A percentile compares a stretch with the other conserved stretches of the same genome.
phyloP scores from a whole-genome alignment of 2,113 vertebrate species.

The Chroicocephalus ridibundus region DNA sequence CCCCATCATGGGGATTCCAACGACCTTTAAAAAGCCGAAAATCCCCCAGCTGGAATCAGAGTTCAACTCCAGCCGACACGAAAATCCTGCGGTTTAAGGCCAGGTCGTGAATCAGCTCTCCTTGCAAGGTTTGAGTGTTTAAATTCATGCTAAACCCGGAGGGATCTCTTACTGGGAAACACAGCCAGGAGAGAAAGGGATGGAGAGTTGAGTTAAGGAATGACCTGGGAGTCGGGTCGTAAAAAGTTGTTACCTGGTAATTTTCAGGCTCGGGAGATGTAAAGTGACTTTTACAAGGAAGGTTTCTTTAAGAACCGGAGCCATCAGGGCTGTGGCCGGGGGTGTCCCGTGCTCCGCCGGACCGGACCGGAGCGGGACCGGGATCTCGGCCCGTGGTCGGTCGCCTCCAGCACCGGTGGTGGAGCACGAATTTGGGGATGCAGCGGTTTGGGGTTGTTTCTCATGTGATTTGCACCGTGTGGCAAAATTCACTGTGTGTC shows the following conservation, averaged over 20 bases:
- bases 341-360: accelerated
- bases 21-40: neutral
- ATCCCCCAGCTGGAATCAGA: neutral
- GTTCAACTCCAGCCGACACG: neutral
- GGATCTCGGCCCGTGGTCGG: accelerated
- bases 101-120: neutral
- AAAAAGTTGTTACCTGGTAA: neutral
- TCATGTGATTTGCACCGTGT: neutral
- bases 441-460: neutral
- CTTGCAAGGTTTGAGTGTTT: slow-evolving; percentile 13
- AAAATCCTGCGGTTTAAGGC: neutral
- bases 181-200: neutral
- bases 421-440: neutral
- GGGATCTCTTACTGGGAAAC: neutral
- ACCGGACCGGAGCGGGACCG: accelerated
- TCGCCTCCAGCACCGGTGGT: accelerated
- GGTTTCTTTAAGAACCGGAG: neutral
- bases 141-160: neutral
- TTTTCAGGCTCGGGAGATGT: neutral
- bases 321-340: neutral
- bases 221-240: neutral
- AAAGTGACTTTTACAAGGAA: neutral
- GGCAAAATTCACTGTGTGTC: neutral
- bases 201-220: neutral
- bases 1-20: neutral